These are phyloP conservation scores for Drosophila orosa DNA, from an alignment of 1,140 invertebrate genomes.

Conservation along the genomic window DNA sequence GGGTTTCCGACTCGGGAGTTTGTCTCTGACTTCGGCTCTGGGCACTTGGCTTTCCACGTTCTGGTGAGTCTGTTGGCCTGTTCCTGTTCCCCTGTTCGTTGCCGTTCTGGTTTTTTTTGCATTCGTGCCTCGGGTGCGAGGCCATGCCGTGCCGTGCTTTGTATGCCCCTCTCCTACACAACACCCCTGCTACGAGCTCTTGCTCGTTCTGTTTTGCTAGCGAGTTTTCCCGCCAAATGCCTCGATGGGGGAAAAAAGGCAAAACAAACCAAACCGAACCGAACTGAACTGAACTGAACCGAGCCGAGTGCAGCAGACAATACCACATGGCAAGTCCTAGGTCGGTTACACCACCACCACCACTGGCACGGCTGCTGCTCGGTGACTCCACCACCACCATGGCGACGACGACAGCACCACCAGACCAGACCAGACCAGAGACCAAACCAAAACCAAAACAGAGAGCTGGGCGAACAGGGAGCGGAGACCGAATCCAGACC, in stretches of 20 bases:
- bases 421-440: conserved; percentile 11
- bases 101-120: conserved; percentile 68
- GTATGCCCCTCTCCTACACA: not conserved
- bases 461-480: conserved; percentile 9
- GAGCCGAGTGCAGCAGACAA: conserved; percentile 65
- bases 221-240: conserved; percentile 76
- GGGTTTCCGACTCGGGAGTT: conserved; percentile 36
- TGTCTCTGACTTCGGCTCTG: conserved; percentile 44
- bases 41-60: conserved; percentile 30
- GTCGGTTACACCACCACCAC: conserved; percentile 75
- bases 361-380: conserved; percentile 23
- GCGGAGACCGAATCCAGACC: conserved; percentile 11
- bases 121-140: conserved; percentile 57
- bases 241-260: conserved; percentile 33
- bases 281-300: conserved; percentile 22
- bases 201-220: conserved; percentile 73
- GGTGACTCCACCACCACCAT: conserved; percentile 23
- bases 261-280: conserved; percentile 23
- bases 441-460: conserved; percentile 10
- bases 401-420: conserved; percentile 2
- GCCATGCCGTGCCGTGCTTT: conserved; percentile 8
- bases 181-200: conserved; percentile 4
- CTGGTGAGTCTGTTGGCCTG: conserved; percentile 44
- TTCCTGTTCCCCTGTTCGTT: conserved; percentile 73
- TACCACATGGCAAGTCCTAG: conserved; percentile 82